Base-by-base conservation (phyloP, 2,113 vertebrate species). In the Oenanthe oenanthe region DNA sequence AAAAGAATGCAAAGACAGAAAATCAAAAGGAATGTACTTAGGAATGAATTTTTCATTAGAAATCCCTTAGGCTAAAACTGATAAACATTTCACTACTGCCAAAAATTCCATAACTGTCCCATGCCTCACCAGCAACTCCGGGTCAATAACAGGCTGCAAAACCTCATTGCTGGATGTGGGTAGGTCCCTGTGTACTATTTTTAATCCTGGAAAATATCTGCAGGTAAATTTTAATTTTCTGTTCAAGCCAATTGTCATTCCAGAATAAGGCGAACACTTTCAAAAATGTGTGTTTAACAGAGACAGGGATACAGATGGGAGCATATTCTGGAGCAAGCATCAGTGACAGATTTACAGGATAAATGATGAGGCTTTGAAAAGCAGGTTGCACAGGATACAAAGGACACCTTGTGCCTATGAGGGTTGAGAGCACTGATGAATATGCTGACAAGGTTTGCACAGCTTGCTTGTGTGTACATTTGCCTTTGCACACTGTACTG, bases 351-450 rank as follows among this genome's bases (percentile, higher is more conserved):
- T 90, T 89, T 94, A 48, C 29, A 40, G 66, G 71, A 83, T 88
- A 93, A 93, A 71, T 58, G 28, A 83, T 89, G 82, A 80, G 51
- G 15, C 56, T 94, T 92, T 90, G 71, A 62, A 63, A 94, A 83
- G 70, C 73, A 78, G 51, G 56, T 81, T 86, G 60, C 68, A 68
- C 3, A 21, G 48, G 47, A 32, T 80, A 51, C n/a, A 77, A 83
- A 85, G 85, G 62, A 93, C 84, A 94, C 67, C 92, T 79, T 91
- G 67, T 92, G 78, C 66, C 77, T 90, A 56, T 48, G 85, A 89
- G 70, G 38, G 66, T 4, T 93, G 70, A 70, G 78, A 80, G 58
- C 43, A 48, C 26, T 62, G 81, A 71, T 43, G 92, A 25, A 13
- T 73, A 17, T 17, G 38, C 66, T 88, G 63, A 76, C 86, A 93